Base-by-base conservation (phyloP, 2,888 invertebrate genomes). In the Patella depressa region DNA sequence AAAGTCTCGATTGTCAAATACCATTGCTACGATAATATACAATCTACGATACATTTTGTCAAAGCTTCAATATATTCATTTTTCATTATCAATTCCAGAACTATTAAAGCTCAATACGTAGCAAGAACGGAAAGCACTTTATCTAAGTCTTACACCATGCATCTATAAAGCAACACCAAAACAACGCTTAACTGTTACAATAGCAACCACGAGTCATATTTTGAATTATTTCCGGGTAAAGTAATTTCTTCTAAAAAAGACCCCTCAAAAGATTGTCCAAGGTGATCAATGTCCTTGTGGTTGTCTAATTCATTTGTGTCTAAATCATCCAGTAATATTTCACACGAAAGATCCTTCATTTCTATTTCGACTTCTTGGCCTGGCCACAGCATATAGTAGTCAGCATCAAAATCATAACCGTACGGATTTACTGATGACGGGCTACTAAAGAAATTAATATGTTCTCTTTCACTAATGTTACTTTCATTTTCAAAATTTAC, bases 351-450 rank as follows among this genome's bases (percentile, higher is more conserved):
- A 65, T 65, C 65, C 4, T 65, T 65, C 15, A 65, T 24, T 19
- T 65, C 65, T 19, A 65, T 65, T 19, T 65, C 65, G 19, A 65
- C 24, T 24, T 65, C 65, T 4, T 65, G 65, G 7, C 65, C 65
- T 2, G 65, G 65, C 65, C 65, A 65, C 65, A 65, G 24, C 65
- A 65, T 65, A 14, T 65, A 65, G 65, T 65, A 65, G 14, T 65
- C 65, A 11, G 65, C 11, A 24, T 65, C 65, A 15, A 65, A 65
- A 65, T 65, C 65, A 65, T 65, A 65, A 65, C 19, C 65, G 24
- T 65, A 65, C 2, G 65, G 65, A 19, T 65, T 65, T 9, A 45
- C 45, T 5, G 65, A 19, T 19, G 19, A 24, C 11, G 65, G 65
- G 4, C 19, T 24, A 65, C 19, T 65, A 24, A 65, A 65, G 65